A percentile compares a stretch with the other conserved stretches of the same genome.
These are phyloP conservation scores for Exocentrus adspersus DNA, from an alignment of 2,888 invertebrate genomes.

Conservation along the genomic window DNA sequence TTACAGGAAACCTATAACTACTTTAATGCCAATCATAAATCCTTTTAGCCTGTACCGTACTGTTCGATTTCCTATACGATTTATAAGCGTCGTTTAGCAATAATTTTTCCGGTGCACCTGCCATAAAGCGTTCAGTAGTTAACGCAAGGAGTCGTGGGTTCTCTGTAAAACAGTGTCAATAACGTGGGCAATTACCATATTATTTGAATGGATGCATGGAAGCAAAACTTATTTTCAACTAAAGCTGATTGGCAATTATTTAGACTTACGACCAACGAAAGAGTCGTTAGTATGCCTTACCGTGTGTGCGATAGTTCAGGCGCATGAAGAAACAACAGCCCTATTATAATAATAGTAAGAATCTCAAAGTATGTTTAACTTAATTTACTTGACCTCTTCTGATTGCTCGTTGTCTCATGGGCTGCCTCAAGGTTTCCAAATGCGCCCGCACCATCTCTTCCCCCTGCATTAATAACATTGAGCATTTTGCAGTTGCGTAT, in stretches of 20 bases:
- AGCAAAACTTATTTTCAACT: constrained; percentile 13
- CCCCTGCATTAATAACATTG: neutral
- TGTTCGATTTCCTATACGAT: constrained; percentile 1
- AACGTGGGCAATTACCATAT: constrained; percentile 7
- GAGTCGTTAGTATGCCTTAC: neutral
- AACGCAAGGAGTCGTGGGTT: constrained; percentile 16
- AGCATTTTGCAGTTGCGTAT: constrained; percentile 18
- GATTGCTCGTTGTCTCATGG: neutral
- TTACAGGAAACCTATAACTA: too few species aligned
- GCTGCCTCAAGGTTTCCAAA: neutral
- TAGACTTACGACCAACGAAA: neutral
- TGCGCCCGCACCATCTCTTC: neutral
- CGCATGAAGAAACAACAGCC: neutral
- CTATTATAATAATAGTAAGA: too few species aligned
- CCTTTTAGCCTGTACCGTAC: neutral
- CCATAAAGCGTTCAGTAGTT: constrained; percentile 12
- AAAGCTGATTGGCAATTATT: neutral
- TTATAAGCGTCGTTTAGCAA: constrained; percentile 10
- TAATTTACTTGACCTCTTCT: too few species aligned
- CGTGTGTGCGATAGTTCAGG: constrained; percentile 2
- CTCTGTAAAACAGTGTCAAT: constrained; percentile 20
- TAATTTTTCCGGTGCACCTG: constrained; percentile 9
- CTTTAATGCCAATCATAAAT: neutral
- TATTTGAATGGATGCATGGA: constrained; percentile 18
- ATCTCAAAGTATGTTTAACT: too few species aligned